phyloP scores from a whole-genome alignment of 2,113 vertebrate species.

The Amia ocellicauda region DNA sequence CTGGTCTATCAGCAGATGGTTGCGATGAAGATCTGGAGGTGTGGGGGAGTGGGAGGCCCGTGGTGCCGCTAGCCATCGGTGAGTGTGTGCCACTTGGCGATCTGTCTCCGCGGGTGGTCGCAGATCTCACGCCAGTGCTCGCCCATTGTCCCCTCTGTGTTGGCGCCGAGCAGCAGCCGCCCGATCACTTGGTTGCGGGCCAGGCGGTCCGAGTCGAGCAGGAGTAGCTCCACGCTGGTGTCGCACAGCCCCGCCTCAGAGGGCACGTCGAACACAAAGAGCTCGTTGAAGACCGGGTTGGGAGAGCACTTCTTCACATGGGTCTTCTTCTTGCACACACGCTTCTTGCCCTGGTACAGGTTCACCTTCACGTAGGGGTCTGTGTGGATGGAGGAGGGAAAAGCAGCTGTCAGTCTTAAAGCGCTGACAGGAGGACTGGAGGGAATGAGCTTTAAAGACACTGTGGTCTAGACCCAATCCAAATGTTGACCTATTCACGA shows the following conservation, averaged over 20 bases:
- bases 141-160: slow-evolving; percentile 79
- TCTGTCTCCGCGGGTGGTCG: slow-evolving; percentile 93
- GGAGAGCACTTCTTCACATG: slow-evolving; percentile 95
- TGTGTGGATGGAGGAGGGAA: slow-evolving; percentile 41
- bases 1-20: neutral
- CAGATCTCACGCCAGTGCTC: slow-evolving; percentile 98
- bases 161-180: slow-evolving; percentile 76
- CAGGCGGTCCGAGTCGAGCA: slow-evolving; percentile 91
- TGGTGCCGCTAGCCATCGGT: slow-evolving; percentile 76
- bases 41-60: slow-evolving; percentile 12
- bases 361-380: slow-evolving; percentile 97
- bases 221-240: slow-evolving; percentile 93
- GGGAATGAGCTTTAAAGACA: too few species aligned
- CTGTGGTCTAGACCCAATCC: too few species aligned
- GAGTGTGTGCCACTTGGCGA: slow-evolving; percentile 94
- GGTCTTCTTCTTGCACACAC: slow-evolving; percentile 97
- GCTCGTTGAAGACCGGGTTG: slow-evolving; percentile 96
- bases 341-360: slow-evolving; percentile 91
- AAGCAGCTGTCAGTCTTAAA: neutral
- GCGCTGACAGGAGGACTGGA: neutral
- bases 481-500: too few species aligned
- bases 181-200: slow-evolving; percentile 81
- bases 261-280: slow-evolving; percentile 95
- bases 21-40: neutral
- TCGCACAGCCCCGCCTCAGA: slow-evolving; percentile 83